phyloP scores from a whole-genome alignment of 2,797 vertebrate species.

The Anguilla obscura region DNA sequence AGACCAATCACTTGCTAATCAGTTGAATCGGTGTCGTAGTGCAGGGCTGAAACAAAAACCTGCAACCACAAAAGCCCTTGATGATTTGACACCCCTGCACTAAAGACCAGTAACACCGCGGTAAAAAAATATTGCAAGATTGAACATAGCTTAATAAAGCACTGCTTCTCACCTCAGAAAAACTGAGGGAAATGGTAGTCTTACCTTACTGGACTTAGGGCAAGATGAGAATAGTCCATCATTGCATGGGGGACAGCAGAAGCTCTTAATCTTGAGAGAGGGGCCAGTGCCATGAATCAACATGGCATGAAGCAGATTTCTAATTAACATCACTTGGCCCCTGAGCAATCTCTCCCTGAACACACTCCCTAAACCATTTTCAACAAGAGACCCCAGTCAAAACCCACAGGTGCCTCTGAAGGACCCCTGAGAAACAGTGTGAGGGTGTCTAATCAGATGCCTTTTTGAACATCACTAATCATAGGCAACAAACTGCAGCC shows the following conservation, averaged over 20 bases:
- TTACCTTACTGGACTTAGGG: conserved; percentile 22
- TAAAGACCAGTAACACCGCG: no score
- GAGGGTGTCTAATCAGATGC: conserved; percentile 19
- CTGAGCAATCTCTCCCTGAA: conserved; percentile 31
- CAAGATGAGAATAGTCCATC: conserved; percentile 32
- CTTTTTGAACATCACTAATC: conserved; percentile 7
- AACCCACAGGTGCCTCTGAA: conserved; percentile 20
- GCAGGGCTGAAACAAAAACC: no score
- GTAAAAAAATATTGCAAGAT: not conserved
- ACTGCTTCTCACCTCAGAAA: not conserved
- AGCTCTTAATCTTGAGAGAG: conserved; percentile 37
- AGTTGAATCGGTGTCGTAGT: no score
- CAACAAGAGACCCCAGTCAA: conserved; percentile 8
- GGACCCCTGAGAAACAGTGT: conserved; percentile 3
- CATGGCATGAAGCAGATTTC: conserved; percentile 36
- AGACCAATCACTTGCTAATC: no score
- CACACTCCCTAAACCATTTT: conserved; percentile 14
- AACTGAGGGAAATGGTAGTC: conserved; percentile 12
- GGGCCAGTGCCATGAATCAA: conserved; percentile 36
- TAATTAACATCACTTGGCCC: conserved; percentile 42
- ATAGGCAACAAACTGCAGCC: not conserved
- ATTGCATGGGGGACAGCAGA: conserved; percentile 17
- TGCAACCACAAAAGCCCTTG: no score
- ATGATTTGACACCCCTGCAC: no score
- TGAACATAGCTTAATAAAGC: not conserved